phyloP scores from a whole-genome alignment of 2,888 invertebrate genomes.

The Andricus curvator region DNA sequence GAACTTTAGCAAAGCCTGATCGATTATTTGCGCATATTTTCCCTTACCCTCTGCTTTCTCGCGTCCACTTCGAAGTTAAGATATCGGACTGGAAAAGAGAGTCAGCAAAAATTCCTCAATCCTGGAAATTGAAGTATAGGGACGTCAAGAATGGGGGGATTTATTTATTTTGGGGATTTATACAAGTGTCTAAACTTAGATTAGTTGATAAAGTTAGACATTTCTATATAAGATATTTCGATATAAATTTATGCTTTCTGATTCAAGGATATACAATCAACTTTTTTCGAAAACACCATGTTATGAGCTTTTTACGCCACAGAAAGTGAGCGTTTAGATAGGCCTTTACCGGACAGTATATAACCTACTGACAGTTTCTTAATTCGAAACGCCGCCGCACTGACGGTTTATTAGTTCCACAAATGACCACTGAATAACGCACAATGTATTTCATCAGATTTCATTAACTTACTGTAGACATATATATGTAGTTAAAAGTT shows the following conservation, averaged over 20 bases:
- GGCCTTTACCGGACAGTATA: no score
- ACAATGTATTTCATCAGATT: no score
- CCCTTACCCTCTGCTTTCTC: slow-evolving; percentile 3
- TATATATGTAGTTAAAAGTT: no score
- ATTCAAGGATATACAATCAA: no score
- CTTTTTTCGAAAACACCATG: no score
- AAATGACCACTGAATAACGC: no score
- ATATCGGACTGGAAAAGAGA: slow-evolving; percentile 11
- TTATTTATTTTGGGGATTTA: not conserved
- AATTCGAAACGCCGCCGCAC: no score
- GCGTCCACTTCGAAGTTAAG: not conserved
- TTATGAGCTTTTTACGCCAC: no score
- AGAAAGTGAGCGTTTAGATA: no score
- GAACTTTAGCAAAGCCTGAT: slow-evolving; percentile 4
- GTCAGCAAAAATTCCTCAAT: slow-evolving; percentile 5
- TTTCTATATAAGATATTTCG: not conserved
- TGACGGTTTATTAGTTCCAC: no score
- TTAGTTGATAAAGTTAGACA: not conserved
- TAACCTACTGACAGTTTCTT: no score
- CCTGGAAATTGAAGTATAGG: not conserved
- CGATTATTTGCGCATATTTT: slow-evolving; percentile 17
- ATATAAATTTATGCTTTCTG: not conserved
- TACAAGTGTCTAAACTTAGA: not conserved
- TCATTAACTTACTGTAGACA: no score
- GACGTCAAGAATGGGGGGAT: not conserved